Evolutionary conservation across 1,140 invertebrate species (phyloP), one percentile per base, ranked within the genome.

Genomic region (Asbolus verrucosus): DNA sequence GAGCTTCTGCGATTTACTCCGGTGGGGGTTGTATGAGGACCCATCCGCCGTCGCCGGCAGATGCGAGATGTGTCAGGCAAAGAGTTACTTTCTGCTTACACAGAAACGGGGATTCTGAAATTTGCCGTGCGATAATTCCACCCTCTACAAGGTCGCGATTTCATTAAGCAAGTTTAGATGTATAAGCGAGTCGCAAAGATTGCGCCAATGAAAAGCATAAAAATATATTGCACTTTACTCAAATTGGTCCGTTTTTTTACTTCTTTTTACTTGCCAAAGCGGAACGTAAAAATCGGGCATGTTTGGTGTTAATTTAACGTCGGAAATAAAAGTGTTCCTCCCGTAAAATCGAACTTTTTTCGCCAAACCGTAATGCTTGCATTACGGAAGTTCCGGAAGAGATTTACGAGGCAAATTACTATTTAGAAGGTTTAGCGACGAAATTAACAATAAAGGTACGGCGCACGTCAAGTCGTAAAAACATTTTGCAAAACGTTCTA

Each of bases 371-470:
- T 46, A 46, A 46, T 46, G 41, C 18, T 18, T 18, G 16, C 41
- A 46, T 46, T 46, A 46, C 41, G 41, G 41, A n/a, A 46, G 41
- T 46, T 16, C 8, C 33, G 16, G 41, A 46, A 54, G 21, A 54
- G 46, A 54, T 54, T 54, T 54, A 54, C 46, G 46, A 27, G 4
- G 2, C 19, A 27, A 54, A 54, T 54, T 54, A 54, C 46, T 54
- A 14, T 54, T 54, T 31, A 13, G 46, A 54, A 24, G 46, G 46
- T 54, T 54, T 54, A 13, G 46, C 46, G 19, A 14, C 46, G 21
- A 30, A 54, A 54, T 54, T 54, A 54, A 54, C 46, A 54, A 54
- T 54, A 54, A 54, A 54, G 46, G 46, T 18, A 16, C 13, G 41
- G 9, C n/a, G 18, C 41, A 46, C 41, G 41, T 46, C 41, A 14